Base-by-base conservation (phyloP, 2,888 invertebrate genomes). In the Drosophila seclusa region DNA sequence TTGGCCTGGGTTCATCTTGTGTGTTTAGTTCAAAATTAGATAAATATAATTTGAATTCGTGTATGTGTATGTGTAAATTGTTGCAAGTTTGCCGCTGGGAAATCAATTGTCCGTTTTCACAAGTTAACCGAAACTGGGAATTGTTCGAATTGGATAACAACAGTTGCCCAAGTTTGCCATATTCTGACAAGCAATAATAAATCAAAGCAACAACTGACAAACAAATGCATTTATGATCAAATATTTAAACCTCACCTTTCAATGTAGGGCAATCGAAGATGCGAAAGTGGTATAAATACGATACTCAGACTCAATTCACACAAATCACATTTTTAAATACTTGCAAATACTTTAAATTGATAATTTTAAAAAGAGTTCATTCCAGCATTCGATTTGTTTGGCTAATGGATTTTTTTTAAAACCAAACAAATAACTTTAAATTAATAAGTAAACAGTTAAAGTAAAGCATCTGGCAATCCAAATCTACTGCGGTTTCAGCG, bases 41-140 rank as follows among this genome's bases (percentile, higher is more conserved):
- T 86, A 85, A 85, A 86, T 83, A 83, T 82, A 76, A 88, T 88
- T 85, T 81, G 69, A 80, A 73, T 75, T 78, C 73, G 80, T 83
- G 75, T 76, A 71, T 81, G 76, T 79, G 74, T 79, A 81, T 81
- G 76, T 77, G 74, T 79, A 83, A 78, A 83, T 82, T 85, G 87
- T 74, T 68, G 82, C 75, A 83, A 82, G 70, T 68, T 67, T 65
- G 52, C 89, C 82, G 49, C 42, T 49, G 85, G 84, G 85, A 85
- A 85, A 85, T 85, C 84, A 85, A 63, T 57, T 76, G 82, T 68
- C 82, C 80, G 82, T 82, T 85, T 89, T 85, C 84, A 88, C 60
- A 68, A 88, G 73, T 82, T 85, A 88, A 85, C 88, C 68, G 78
- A 82, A 77, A 71, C 69, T 80, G 85, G 85, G 85, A 85, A 82